Conservation (phyloP, 2,888 invertebrate species). For the Timandra comae region DNA sequence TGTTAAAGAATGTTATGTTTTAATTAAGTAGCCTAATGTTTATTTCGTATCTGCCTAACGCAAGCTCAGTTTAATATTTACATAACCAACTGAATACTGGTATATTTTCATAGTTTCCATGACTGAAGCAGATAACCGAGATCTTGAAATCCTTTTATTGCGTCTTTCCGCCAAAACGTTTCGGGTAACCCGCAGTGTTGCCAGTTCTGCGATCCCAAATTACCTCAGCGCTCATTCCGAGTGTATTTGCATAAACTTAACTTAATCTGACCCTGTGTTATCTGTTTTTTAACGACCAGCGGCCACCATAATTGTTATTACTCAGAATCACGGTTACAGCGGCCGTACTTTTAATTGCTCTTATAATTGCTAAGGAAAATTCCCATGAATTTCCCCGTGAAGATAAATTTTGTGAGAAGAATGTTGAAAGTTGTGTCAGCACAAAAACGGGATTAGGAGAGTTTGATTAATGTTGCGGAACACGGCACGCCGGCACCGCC, state of each 20-base stretch:
- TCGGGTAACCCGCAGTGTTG: background rate
- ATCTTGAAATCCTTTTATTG: no score
- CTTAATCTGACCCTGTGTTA: constrained; percentile 47
- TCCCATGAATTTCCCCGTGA: constrained; percentile 12
- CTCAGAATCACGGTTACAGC: constrained; percentile 25
- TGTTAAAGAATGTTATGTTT: no score
- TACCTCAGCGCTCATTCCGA: constrained; percentile 12
- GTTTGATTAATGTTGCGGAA: background rate
- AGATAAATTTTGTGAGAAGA: constrained; percentile 1
- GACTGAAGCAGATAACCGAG: no score
- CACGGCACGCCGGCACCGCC: no score
- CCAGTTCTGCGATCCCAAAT: background rate
- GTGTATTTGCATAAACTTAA: constrained; percentile 50
- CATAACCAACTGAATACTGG: no score
- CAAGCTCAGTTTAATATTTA: no score
- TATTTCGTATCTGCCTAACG: no score
- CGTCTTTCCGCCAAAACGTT: no score
- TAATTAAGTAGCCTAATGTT: no score
- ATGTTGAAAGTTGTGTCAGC: background rate
- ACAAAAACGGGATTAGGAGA: background rate
- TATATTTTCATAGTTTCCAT: no score
- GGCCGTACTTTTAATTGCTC: constrained; percentile 43
- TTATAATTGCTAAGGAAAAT: constrained; percentile 34
- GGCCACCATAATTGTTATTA: constrained; percentile 42
- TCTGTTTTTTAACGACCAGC: constrained; percentile 29